Evolutionary conservation across 1,140 invertebrate species (phyloP).

Genomic region (Polypedilum vanderplanki): DNA sequence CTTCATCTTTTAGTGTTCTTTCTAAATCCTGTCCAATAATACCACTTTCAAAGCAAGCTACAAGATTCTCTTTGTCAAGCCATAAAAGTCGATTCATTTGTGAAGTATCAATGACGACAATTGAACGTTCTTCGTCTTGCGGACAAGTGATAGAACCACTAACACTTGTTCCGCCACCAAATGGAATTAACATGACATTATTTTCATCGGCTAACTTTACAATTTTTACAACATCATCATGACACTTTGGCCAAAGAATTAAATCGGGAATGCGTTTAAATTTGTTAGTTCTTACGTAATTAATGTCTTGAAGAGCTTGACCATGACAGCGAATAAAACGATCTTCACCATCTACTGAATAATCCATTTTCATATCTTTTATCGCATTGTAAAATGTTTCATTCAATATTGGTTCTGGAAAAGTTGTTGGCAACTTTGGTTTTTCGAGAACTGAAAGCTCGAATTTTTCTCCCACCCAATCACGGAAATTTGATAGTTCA

Average conservation of each 20-base stretch:
- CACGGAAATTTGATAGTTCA: constrained; percentile 66
- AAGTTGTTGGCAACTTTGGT: constrained; percentile 49
- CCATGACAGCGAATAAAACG: constrained; percentile 88
- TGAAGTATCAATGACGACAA: constrained; percentile 87
- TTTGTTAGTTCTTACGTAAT: constrained; percentile 59
- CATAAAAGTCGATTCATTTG: constrained; percentile 95
- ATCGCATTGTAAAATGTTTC: constrained; percentile 57
- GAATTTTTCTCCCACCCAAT: constrained; percentile 77
- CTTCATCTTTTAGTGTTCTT: constrained; percentile 58
- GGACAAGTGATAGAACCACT: constrained; percentile 87
- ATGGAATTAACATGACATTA: constrained; percentile 86
- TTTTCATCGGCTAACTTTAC: constrained; percentile 68
- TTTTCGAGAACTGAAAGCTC: constrained; percentile 54
- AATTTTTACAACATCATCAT: constrained; percentile 75
- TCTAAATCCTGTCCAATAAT: constrained; percentile 94
- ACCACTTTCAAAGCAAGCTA: constrained; percentile 77
- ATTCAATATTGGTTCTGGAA: constrained; percentile 50
- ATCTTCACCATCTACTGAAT: constrained; percentile 74
- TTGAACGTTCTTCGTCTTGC: constrained; percentile 67
- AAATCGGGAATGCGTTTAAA: constrained; percentile 86
- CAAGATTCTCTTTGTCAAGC: constrained; percentile 84
- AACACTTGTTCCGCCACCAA: constrained; percentile 94
- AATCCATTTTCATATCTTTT: constrained; percentile 54
- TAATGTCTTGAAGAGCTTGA: constrained; percentile 89
- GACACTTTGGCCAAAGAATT: constrained; percentile 83